Base-by-base conservation (phyloP, 2,888 invertebrate genomes). In the Doris montereyensis region DNA sequence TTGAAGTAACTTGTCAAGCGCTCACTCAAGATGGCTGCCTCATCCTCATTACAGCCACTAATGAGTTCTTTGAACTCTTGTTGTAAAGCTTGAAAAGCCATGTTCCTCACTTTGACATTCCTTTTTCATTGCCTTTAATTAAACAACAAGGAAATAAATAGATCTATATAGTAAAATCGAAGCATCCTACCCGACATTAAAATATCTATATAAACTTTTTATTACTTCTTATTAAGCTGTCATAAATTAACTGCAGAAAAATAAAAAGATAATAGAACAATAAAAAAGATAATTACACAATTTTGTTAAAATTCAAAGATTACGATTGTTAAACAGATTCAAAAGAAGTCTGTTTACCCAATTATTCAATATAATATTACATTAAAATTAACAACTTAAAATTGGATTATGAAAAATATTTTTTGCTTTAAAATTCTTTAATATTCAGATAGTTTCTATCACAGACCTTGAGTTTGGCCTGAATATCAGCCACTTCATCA, bases 61-160 rank as follows among this genome's bases (percentile, higher is more conserved):
- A 95, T 94, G 85, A 97, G 93, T 79, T 94, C 94, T 87, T 96
- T 96, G 0, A 97, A 94, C 92, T 97, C 96, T 84, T 95, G 94
- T 85, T 96, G 95, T 84, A 97, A 95, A 1, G 94, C 93, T 82
- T 94, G 94, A 84, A 97, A 96, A 67, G n/a, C 93, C 93, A 0
- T 95, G 94, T 86, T 95, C 95, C 87, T 96, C 95, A 67, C 96
- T 96, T 1, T 95, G 94, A 89, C 96, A 96, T 87, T 97, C 97
- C 91, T 96, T 95, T 77, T 96, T 92, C 30, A 97, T 92, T 0
- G 94, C 94, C 89, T 97, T 41, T 10, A 41, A 41, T 5, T 10
- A 41, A 41, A 41, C 52, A 17, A n/a, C n/a, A n/a, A n/a, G n/a
- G n/a, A n/a, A n/a, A n/a, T n/a, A n/a, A n/a, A n/a, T n/a, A n/a